phyloP scores from a whole-genome alignment of 2,113 vertebrate species.

The Perca schrenkii region DNA sequence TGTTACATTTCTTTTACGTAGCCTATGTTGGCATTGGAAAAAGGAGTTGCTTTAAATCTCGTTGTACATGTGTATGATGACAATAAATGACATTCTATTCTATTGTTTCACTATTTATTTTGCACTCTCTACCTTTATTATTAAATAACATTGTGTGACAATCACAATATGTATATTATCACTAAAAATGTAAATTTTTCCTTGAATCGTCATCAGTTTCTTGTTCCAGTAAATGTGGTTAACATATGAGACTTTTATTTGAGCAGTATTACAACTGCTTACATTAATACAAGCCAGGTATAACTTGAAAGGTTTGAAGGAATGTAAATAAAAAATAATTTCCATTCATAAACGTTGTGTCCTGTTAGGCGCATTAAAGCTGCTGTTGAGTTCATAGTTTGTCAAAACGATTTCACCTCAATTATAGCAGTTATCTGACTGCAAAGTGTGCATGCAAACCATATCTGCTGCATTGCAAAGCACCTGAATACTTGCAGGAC shows the following conservation, averaged over 20 bases:
- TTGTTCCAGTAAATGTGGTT: neutral
- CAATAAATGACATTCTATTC: too few relatives aligned
- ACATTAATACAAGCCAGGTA: neutral
- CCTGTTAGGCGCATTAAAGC: neutral
- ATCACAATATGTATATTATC: neutral
- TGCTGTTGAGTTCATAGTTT: too few relatives aligned
- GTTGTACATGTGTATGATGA: too few relatives aligned
- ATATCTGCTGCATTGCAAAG: neutral
- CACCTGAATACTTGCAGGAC: neutral
- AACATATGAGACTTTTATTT: neutral
- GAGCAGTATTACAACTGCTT: neutral
- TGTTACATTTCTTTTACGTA: too few relatives aligned
- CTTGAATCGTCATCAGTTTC: neutral
- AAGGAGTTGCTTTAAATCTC: too few relatives aligned
- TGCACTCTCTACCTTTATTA: neutral
- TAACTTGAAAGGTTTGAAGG: neutral
- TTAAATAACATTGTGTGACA: neutral
- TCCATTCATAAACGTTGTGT: neutral
- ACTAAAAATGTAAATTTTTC: neutral
- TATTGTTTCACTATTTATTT: neutral
- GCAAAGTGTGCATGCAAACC: neutral
- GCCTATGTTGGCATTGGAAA: too few relatives aligned
- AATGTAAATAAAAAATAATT: neutral
- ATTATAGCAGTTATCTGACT: neutral
- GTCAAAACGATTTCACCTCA: too few relatives aligned